phyloP scores from a whole-genome alignment of 2,113 vertebrate species.

The Epinephelus moara region DNA sequence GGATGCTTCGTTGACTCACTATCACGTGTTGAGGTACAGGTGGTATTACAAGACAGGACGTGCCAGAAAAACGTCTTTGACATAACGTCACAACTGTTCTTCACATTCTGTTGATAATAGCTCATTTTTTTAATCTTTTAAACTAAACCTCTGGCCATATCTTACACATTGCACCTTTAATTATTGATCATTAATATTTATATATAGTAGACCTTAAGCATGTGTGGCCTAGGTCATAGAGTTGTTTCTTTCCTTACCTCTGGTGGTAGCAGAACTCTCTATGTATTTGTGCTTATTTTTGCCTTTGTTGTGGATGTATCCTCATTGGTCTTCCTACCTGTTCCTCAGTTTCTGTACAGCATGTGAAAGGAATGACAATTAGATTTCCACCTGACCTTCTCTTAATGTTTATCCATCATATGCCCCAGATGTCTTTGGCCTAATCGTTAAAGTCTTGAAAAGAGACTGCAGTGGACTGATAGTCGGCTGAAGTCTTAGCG shows the following conservation, averaged over 20 bases:
- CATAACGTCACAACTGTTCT: no score
- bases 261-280: conserved; percentile 35
- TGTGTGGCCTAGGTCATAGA: conserved; percentile 15
- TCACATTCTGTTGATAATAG: no score
- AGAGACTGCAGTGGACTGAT: conserved; percentile 4
- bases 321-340: conserved; percentile 20
- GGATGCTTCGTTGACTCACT: no score
- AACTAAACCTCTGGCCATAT: no score
- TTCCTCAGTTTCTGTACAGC: conserved; percentile 28
- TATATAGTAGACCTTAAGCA: conserved; percentile 32
- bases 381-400: conserved; percentile 21
- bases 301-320: conserved; percentile 34
- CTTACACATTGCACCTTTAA: no score
- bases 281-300: conserved; percentile 30
- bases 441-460: conserved; percentile 21
- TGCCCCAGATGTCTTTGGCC: conserved; percentile 31
- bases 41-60: no score
- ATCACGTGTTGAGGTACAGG: no score
- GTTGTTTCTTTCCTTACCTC: conserved; percentile 15
- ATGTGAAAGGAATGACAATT: conserved; percentile 49
- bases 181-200: conserved; percentile 6
- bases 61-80: no score
- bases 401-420: conserved; percentile 42
- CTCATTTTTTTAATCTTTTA: no score
- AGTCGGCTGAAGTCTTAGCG: conserved; percentile 25